phyloP scores from a whole-genome alignment of 37 sponge, comb jelly and placozoan genomes.

The Aplysina aerophoba region DNA sequence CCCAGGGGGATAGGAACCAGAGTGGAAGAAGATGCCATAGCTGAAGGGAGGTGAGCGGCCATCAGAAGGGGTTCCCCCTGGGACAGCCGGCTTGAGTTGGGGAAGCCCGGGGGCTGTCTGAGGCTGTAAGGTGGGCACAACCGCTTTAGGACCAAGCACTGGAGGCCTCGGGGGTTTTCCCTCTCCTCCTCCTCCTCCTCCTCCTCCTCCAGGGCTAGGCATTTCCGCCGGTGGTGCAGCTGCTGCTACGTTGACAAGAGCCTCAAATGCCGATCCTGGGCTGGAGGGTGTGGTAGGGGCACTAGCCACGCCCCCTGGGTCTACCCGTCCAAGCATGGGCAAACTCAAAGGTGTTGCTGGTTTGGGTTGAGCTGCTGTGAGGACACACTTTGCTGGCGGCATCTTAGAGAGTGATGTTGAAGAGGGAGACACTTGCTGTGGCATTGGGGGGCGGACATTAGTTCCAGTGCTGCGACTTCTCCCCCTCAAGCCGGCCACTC shows the following conservation, averaged over 20 bases:
- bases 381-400: background rate
- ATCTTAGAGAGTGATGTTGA: background rate
- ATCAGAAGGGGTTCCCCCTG: background rate
- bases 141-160: background rate
- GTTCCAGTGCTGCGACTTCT: conserved; percentile 59
- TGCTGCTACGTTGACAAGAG: conserved; percentile 74
- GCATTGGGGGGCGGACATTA: background rate
- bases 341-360: conserved; percentile 3
- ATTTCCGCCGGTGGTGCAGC: conserved; percentile 73
- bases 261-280: conserved; percentile 55
- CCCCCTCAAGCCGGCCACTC: conserved; percentile 34
- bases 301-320: background rate
- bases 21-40: background rate
- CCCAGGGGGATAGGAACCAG: background rate
- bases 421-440: conserved; percentile 36
- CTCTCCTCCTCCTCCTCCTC: conserved; percentile 1
- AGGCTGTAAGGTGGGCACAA: background rate
- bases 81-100: conserved; percentile 1
- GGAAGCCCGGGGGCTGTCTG: background rate
- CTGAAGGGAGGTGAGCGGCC: background rate
- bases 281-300: conserved; percentile 15
- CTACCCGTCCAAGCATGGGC: background rate
- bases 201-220: background rate
- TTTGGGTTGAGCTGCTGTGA: background rate
- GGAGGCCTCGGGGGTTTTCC: background rate